Percentiles rank a stretch among this genome's conserved stretches.
Conservation (phyloP, 2,113 vertebrate genomes). For the Atractosteus spatula region DNA sequence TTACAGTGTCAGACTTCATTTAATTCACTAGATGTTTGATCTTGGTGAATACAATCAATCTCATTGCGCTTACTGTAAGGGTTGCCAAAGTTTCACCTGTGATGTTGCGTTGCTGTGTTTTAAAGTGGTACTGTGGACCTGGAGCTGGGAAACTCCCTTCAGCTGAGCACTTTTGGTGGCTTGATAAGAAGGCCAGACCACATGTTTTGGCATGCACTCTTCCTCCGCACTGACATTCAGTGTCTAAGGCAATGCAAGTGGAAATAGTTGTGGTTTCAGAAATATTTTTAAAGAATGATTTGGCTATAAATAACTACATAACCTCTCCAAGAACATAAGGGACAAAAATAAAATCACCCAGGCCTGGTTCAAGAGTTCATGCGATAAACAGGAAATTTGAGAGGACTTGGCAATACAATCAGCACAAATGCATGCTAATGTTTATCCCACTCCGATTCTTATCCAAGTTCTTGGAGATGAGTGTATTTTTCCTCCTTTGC, state of each 20-base stretch:
- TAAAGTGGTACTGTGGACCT: not conserved
- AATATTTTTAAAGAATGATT: not conserved
- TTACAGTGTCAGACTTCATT: too few relatives aligned
- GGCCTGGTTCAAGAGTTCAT: not conserved
- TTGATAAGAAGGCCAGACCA: too few relatives aligned
- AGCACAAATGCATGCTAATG: not conserved
- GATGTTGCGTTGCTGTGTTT: not conserved
- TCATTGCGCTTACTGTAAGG: too few relatives aligned
- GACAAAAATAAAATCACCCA: conserved; percentile 7
- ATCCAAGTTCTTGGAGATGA: too few relatives aligned
- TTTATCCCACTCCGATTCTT: too few relatives aligned
- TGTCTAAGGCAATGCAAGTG: not conserved
- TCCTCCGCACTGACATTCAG: too few relatives aligned
- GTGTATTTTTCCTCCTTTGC: too few relatives aligned
- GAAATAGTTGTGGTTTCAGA: not conserved
- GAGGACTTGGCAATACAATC: conserved; percentile 1
- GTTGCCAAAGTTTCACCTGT: not conserved
- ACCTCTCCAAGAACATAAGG: not conserved
- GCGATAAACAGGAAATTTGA: conserved; percentile 10
- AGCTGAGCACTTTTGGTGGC: too few relatives aligned
- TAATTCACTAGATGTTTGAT: too few relatives aligned
- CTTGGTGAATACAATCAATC: too few relatives aligned
- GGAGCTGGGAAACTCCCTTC: too few relatives aligned
- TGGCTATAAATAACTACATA: not conserved
- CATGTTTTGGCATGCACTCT: not conserved